These are phyloP conservation scores for Gavia stellata DNA, from an alignment of 2,113 vertebrate species.

Conservation along the genomic window DNA sequence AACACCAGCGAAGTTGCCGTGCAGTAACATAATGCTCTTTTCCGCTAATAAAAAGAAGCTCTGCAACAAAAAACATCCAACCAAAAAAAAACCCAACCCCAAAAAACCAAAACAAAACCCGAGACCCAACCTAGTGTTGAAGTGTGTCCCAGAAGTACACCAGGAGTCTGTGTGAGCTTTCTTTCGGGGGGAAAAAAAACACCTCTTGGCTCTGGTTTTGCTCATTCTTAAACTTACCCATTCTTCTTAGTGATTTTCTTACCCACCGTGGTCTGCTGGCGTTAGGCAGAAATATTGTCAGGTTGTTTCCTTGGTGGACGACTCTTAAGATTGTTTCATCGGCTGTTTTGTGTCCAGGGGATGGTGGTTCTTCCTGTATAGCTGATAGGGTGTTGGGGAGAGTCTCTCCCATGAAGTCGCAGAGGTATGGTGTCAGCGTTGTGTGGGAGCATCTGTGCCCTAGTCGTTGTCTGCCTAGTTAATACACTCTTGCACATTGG, in stretches of 20 bases:
- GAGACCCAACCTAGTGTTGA: background rate
- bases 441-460: background rate
- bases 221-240: background rate
- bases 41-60: background rate
- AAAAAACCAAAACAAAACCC: too few species aligned
- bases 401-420: background rate
- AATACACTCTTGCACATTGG: fast-evolving
- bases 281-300: background rate
- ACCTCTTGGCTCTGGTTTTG: background rate
- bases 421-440: background rate
- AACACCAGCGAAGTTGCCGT: background rate
- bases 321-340: background rate
- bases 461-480: background rate
- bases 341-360: background rate
- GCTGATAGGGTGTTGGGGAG: background rate
- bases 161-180: background rate
- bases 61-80: too few species aligned
- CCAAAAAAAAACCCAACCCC: too few species aligned
- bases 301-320: background rate
- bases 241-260: background rate
- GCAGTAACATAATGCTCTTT: background rate
- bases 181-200: background rate
- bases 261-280: background rate
- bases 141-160: background rate
- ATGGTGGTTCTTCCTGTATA: background rate